Evolutionary conservation across 1,140 invertebrate species (phyloP).

Genomic region (Aphidius gifuensis): DNA sequence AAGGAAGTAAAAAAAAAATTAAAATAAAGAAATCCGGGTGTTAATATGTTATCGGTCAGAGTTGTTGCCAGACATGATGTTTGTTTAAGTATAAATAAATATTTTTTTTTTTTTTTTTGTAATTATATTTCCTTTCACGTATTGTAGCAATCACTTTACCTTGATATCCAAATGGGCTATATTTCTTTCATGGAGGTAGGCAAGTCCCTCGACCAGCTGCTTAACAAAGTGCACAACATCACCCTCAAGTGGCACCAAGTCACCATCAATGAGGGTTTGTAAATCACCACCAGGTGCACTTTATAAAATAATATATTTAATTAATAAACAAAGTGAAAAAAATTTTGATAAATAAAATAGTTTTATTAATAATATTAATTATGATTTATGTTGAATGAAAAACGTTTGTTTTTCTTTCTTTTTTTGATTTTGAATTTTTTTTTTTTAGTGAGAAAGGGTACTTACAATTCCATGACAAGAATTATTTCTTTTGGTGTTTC

Average conservation of each 20-base stretch:
- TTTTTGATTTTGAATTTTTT: too few relatives aligned
- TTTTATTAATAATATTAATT: too few relatives aligned
- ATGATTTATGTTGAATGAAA: too few relatives aligned
- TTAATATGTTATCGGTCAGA: too few relatives aligned
- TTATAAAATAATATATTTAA: neutral
- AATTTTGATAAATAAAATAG: too few relatives aligned
- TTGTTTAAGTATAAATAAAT: neutral
- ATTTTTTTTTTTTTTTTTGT: neutral
- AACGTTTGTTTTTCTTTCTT: too few relatives aligned
- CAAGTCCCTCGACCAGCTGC: constrained; percentile 70
- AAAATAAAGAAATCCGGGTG: too few relatives aligned
- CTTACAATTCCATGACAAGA: constrained; percentile 75
- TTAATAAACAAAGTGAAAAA: too few relatives aligned
- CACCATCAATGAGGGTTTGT: constrained; percentile 72
- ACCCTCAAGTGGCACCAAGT: constrained; percentile 68
- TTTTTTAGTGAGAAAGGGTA: constrained; percentile 23
- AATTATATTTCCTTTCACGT: constrained; percentile 11
- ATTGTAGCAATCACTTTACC: constrained; percentile 53
- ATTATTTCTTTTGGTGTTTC: constrained; percentile 69
- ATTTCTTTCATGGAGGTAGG: constrained; percentile 70
- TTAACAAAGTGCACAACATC: constrained; percentile 67
- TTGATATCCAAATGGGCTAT: constrained; percentile 80
- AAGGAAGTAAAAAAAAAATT: too few relatives aligned
- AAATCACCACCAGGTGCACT: constrained; percentile 75
- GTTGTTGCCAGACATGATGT: neutral